Evolutionary conservation across 2,888 invertebrate genomes (phyloP), one percentile per base, ranked within the genome.

Genomic region (Thyatira batis): DNA sequence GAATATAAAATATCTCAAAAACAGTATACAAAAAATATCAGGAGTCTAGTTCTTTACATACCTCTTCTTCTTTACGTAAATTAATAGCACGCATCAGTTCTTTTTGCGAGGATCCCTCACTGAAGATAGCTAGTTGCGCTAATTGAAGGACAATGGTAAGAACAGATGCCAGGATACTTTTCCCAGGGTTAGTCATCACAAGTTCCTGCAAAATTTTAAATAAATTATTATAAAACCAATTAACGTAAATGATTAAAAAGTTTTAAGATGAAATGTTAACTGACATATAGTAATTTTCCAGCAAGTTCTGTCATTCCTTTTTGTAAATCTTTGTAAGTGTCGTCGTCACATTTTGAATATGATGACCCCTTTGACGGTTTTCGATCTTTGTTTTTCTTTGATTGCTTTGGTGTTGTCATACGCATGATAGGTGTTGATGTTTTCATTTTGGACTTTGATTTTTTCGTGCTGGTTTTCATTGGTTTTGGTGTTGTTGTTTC

Each of bases 41-140:
- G n/a, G n/a, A n/a, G n/a, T n/a, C n/a, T n/a, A 9, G 9, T 45
- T 13, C 49, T 21, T 28, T 51, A 54, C 55, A 60, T 44, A 70
- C 73, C 39, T 63, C 61, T n/a, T 62, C 55, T 10, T 48, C 54
- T 4, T 45, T 20, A 0, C 45, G 43, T 0, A 72, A 49, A 23
- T 65, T 61, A 0, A 64, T 4, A 0, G 33, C 45, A 9, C 48
- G 54, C 9, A 69, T 28, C 0, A 63, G 0, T 52, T 72, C 57
- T 13, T 17, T 43, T 6, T 50, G 39, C 0, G 62, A 50, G 0
- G 5, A 13, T 5, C 30, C 55, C 4, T 33, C 20, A 17, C 62
- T 20, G 11, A 2, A 23, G 0, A 61, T 2, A 5, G 28, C 52
- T 10, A 63, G 4, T 50, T 62, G 45, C 45, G 23, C 56, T 0